Base-by-base conservation (phyloP, 2,888 invertebrate species). In the Catocala fraxini region DNA sequence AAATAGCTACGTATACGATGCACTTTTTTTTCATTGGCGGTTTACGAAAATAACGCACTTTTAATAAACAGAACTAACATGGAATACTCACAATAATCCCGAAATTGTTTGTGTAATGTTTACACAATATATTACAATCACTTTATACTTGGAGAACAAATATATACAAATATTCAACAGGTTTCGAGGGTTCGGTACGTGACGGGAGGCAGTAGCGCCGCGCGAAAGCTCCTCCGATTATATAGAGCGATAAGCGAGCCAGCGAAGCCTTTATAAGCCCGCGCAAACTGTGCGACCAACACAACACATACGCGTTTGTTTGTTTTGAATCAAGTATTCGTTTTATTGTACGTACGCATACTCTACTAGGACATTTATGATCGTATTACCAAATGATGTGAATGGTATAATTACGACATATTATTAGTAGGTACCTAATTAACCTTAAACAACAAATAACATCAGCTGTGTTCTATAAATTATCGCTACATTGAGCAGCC, bases 191-290 rank as follows among this genome's bases (percentile, higher is more conserved):
- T 59, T 56, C 45, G n/a, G 12, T 70, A 69, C 58, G 73, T 67
- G 66, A 71, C 65, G 43, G 68, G 61, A 57, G 65, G 69, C 71
- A 75, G 77, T 69, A 77, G 80, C 67, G 73, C 47, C 75, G 64
- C 83, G 84, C 80, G 85, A 84, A 82, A 85, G 82, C 80, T 84
- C 83, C 65, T 72, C 56, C 71, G 79, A 77, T 81, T 83, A 80
- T 89, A 85, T 89, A 88, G 76, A 78, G 83, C 83, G 84, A 77
- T 75, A 76, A 73, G 66, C 70, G 67, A 73, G 75, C 75, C 83
- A 86, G 78, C 79, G 82, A 63, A 82, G 84, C 87, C 84, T 90
- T 92, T 92, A 92, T 92, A 92, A 85, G 72, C 72, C 80, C 81
- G 80, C 73, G 77, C 64, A 56, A 60, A 58, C 59, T 67, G 63